Conservation (phyloP, 2,113 vertebrate species). For the Ellobius talpinus region DNA sequence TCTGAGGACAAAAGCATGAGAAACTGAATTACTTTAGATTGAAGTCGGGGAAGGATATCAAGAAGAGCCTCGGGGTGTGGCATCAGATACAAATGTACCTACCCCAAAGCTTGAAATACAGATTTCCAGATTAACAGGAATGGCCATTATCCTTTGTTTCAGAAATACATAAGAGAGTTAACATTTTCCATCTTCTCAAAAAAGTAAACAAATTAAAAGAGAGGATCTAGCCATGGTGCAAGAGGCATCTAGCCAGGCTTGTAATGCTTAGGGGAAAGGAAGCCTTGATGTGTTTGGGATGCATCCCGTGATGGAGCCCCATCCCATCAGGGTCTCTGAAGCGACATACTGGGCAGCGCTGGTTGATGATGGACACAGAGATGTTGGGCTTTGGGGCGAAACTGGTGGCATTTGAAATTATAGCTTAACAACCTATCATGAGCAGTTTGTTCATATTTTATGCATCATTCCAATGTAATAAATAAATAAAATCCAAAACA, state of each 20-base stretch:
- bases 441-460: background rate
- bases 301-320: background rate
- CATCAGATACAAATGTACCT: background rate
- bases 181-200: background rate
- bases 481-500: conserved; percentile 10
- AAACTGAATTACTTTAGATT: background rate
- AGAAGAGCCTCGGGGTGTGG: background rate
- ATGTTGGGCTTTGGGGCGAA: background rate
- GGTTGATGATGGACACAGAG: background rate
- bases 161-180: background rate
- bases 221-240: background rate
- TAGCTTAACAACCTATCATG: background rate
- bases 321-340: background rate
- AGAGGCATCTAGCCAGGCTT: background rate
- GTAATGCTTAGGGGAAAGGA: background rate
- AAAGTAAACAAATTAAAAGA: background rate
- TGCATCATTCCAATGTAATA: background rate
- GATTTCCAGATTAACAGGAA: background rate
- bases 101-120: background rate
- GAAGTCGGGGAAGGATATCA: background rate
- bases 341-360: accelerated
- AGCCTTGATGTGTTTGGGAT: background rate
- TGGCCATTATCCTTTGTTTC: background rate
- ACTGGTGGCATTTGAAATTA: background rate
- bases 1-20: background rate